Evolutionary conservation across 2,888 invertebrate species (phyloP), one percentile per base, ranked within the genome.

Genomic region (Epirrhoe alternata): DNA sequence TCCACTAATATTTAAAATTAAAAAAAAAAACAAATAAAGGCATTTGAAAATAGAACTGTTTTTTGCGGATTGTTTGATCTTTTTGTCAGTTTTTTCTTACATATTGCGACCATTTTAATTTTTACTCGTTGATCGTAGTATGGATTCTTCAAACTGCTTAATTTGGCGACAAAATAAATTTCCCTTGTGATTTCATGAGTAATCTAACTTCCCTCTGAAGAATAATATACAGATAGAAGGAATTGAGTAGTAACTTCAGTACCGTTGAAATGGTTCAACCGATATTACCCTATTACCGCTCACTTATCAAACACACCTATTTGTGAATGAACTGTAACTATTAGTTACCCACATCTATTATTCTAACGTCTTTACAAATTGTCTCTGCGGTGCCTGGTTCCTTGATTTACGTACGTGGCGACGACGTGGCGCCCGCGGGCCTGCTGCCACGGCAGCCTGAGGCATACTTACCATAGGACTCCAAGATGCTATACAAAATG

Each of bases 351-450:
- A 61, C 64, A 68, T 68, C 67, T 70, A 69, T 70, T 69, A 69
- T 67, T 67, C 65, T 55, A 65, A 55, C 62, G 70, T 67, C 71
- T 70, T 72, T 68, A 70, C 70, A 69, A 73, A 71, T 73, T 67
- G 69, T 70, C 67, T 68, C 59, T 67, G 68, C 50, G 59, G 71
- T 53, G 67, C 54, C 35, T 60, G 62, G 62, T 52, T 60, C 55
- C 67, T 65, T 71, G 74, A 78, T 78, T 77, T 75, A 77, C 72
- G 76, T 65, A 67, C 69, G 73, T 71, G 69, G 66, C 66, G 73
- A 71, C 70, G 70, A 59, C 73, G 70, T 66, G 51, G 57, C 61
- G 70, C 70, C 69, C 71, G 66, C 73, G 73, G 74, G 64, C 50
- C n/a, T 61, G 57, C 61, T 51, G 54, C 33, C 56, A 50, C 56